These are phyloP conservation scores for Chinchilla lanigera DNA, from an alignment of 2,113 vertebrate species.

Conservation along the genomic window DNA sequence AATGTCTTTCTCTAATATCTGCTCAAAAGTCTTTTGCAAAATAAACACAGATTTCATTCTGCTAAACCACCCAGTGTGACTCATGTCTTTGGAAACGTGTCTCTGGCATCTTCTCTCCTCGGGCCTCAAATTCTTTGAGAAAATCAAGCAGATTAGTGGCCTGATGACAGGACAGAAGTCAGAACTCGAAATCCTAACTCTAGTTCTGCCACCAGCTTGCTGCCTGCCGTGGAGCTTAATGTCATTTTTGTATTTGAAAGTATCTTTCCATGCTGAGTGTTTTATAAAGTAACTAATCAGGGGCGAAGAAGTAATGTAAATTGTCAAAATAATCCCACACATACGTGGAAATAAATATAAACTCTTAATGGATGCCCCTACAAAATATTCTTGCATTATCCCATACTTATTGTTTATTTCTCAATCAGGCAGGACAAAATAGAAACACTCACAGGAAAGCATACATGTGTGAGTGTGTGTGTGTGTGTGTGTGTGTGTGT, in stretches of 20 bases:
- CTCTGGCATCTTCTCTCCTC: conserved; percentile 70
- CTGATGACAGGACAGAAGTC: conserved; percentile 74
- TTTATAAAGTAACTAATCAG: conserved; percentile 13
- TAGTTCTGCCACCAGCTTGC: not conserved
- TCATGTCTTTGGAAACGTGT: conserved; percentile 67
- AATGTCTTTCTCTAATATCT: conserved; percentile 78
- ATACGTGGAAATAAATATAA: not conserved
- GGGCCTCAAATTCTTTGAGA: conserved; percentile 67
- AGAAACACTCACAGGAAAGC: not conserved
- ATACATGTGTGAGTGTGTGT: not conserved
- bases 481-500: not conserved
- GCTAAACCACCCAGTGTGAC: conserved; percentile 68
- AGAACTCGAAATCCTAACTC: conserved; percentile 64
- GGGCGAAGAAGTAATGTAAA: not conserved
- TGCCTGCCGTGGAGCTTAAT: not conserved
- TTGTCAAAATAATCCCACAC: not conserved
- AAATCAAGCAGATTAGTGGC: conserved; percentile 70
- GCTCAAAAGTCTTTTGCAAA: conserved; percentile 74
- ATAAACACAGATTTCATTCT: conserved; percentile 71
- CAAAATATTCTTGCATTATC: not conserved
- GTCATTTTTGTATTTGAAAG: conserved; percentile 13
- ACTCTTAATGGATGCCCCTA: not conserved
- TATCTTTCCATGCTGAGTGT: not conserved
- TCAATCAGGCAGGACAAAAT: not conserved
- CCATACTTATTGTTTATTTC: conserved; percentile 12